Percentiles rank a stretch among this genome's conserved stretches.
phyloP scores from a whole-genome alignment of 2,888 invertebrate species.

The Drosophila neoperkinsi region DNA sequence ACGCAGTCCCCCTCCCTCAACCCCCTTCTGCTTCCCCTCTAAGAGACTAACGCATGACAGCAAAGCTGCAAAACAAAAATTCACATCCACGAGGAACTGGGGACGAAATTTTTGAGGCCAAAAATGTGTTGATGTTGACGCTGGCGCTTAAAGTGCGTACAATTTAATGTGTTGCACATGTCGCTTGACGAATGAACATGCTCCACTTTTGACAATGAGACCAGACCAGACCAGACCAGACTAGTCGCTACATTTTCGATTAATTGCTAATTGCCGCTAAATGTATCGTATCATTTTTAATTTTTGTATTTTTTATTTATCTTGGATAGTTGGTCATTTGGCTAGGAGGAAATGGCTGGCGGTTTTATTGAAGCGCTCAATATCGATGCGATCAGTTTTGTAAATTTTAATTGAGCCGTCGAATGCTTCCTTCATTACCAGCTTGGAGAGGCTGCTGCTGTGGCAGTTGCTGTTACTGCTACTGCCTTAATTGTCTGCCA shows the following conservation, averaged over 20 bases:
- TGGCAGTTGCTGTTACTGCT: neutral
- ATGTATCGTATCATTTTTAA: conserved; percentile 31
- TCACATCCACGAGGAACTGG: conserved; percentile 41
- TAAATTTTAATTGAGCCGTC: conserved; percentile 71
- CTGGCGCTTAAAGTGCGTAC: conserved; percentile 46
- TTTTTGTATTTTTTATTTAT: conserved; percentile 35
- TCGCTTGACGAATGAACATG: conserved; percentile 45
- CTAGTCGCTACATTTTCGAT: neutral
- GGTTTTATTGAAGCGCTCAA: conserved; percentile 35
- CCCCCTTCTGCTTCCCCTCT: neutral
- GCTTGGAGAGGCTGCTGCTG: conserved; percentile 22
- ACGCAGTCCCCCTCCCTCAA: conserved; percentile 10
- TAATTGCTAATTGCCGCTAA: conserved; percentile 51
- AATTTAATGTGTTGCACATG: conserved; percentile 54
- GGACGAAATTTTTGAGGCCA: conserved; percentile 61
- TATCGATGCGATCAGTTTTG: conserved; percentile 59
- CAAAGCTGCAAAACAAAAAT: conserved; percentile 26
- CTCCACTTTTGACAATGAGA: conserved; percentile 64
- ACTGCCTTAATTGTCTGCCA: conserved; percentile 74
- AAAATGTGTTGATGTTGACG: conserved; percentile 57
- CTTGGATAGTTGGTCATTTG: conserved; percentile 78
- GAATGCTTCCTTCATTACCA: conserved; percentile 64
- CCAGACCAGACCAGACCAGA: conserved; percentile 3
- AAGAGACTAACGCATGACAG: conserved; percentile 26
- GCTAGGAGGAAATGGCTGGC: conserved; percentile 62